Evolutionary conservation across 2,797 vertebrate species (phyloP), one percentile per base, ranked within the genome.

Genomic region (Betta splendens): DNA sequence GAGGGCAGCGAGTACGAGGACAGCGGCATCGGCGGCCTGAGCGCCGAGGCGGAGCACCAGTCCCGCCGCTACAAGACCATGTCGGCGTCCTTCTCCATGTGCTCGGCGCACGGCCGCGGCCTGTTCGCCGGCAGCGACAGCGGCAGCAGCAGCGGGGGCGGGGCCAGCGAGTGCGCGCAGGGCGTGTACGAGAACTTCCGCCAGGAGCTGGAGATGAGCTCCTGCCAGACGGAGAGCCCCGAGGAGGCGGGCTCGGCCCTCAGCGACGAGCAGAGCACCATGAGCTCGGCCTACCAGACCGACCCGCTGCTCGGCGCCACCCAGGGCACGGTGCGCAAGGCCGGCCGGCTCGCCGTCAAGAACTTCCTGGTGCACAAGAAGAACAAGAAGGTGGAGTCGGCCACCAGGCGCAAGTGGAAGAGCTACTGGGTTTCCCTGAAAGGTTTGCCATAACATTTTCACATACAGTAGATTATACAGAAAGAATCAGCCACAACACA

Each of bases 281-380:
- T 96, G 68, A 98, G 96, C 90, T 98, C 96, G 4, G 92, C 94
- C 0, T 96, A 94, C 26, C 95, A 94, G 75, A 98, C 95, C 0
- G 96, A 97, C 77, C 87, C 93, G 11, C 77, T 97, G 48, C 92
- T 95, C 31, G 92, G 88, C 0, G 91, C 94, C 0, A 87, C 94
- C 2, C 97, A 96, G 80, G 96, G 96, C 48, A 98, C 94, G 0
- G 97, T 99, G 45, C 93, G 97, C 62, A 98, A 98, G 75, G 95
- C 97, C 0, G 96, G 97, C 6, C 60, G 0, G 89, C 93, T 60
- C 64, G 94, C 97, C 0, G 96, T 98, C 71, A 99, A 99, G 83
- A 98, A 98, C 89, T 98, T 98, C 62, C 92, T 99, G 21, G 95
- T 98, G 18, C 96, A 97, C 78, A 98, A 98, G 88, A 98, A 98